Percentiles rank a stretch among this genome's conserved stretches.
Conservation (phyloP, 30 jellyfish, hydroid and myxozoan genomes). For the Aurelia sp. region DNA sequence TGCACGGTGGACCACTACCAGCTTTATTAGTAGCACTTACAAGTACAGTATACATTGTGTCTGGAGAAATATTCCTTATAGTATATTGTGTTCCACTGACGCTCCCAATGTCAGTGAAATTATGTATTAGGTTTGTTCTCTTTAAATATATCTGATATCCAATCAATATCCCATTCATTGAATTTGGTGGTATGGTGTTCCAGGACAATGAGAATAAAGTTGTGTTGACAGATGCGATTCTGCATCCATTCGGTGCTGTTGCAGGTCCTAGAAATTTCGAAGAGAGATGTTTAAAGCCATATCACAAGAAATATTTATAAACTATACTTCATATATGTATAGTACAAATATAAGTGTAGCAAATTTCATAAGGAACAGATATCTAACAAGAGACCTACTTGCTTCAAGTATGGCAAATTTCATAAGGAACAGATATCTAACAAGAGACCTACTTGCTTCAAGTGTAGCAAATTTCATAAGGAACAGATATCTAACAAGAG, state of each 20-base stretch:
- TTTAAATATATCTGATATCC: constrained; percentile 19
- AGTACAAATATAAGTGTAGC: too few species aligned
- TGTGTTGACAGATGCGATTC: not conserved
- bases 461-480: too few species aligned
- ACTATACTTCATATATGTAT: too few species aligned
- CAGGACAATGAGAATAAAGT: constrained; percentile 17
- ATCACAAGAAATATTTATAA: too few species aligned
- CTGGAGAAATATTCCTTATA: not conserved
- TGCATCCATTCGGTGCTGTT: constrained; percentile 30
- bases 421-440: too few species aligned
- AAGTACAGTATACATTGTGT: not conserved
- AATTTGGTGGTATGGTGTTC: not conserved
- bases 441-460: too few species aligned
- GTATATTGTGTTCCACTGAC: not conserved
- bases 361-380: too few species aligned
- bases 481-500: too few species aligned
- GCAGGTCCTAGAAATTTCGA: constrained; percentile 1
- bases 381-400: too few species aligned
- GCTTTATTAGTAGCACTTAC: constrained; percentile 21
- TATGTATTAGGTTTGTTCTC: not conserved
- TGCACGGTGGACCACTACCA: constrained; percentile 42
- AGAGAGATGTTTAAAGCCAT: not conserved
- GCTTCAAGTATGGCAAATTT: too few species aligned
- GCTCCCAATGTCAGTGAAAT: not conserved
- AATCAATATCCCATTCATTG: constrained; percentile 7